Percentiles rank a stretch among this genome's conserved stretches.
Evolutionary conservation across 2,888 invertebrate species (phyloP).

Genomic region (Laothoe populi): DNA sequence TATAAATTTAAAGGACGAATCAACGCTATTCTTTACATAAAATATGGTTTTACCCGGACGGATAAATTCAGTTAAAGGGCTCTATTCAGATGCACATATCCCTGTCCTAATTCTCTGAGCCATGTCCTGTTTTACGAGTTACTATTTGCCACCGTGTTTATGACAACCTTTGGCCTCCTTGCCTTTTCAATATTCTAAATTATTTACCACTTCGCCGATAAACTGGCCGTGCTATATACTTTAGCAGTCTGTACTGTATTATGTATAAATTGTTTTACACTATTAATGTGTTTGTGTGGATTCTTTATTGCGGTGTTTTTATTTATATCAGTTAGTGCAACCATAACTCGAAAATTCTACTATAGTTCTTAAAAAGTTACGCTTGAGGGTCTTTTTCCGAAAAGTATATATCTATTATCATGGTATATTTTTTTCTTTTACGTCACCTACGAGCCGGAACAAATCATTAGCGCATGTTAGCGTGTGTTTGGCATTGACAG

Average conservation of each 20-base stretch:
- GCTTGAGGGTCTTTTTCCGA: no score
- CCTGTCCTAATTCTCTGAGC: slow-evolving; percentile 21
- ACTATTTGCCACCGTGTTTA: slow-evolving; percentile 24
- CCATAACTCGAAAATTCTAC: no score
- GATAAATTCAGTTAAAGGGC: slow-evolving; percentile 4
- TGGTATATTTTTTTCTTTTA: no score
- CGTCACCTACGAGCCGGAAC: no score
- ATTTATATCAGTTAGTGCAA: no score
- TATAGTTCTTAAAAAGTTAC: no score
- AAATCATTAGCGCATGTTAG: no score
- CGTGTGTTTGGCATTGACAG: no score
- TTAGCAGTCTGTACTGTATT: neutral
- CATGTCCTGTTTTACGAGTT: slow-evolving; percentile 25
- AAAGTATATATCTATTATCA: no score
- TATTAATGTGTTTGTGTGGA: neutral
- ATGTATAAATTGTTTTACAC: neutral
- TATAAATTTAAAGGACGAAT: neutral
- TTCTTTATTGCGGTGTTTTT: no score
- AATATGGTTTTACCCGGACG: neutral
- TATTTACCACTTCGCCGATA: slow-evolving; percentile 24
- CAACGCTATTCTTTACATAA: neutral
- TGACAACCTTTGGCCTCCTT: slow-evolving; percentile 27
- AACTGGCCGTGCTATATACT: neutral
- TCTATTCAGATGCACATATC: slow-evolving; percentile 13
- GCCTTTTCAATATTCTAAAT: slow-evolving; percentile 30